Evolutionary conservation across 2,113 vertebrate genomes (phyloP), one percentile per base, ranked within the genome.

Genomic region (Hipposideros armiger): DNA sequence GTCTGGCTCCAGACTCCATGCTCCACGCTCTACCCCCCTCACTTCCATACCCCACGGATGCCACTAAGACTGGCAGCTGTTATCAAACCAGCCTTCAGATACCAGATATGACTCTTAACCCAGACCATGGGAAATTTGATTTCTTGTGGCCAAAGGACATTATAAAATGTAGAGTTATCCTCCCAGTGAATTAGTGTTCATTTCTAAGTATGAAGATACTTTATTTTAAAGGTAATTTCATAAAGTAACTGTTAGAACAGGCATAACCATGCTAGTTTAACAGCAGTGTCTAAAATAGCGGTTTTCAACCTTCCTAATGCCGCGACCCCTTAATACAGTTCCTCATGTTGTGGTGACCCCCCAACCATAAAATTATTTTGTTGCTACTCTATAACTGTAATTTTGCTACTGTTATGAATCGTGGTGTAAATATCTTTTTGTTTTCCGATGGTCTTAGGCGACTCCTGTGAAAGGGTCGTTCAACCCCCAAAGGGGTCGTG

Each of bases 161-260:
- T 86, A 72, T 32, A 90, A 74, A 60, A 93, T 7, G 66, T 73
- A 67, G 32, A 86, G 11, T 67, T 58, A 54, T 47, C 72, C 42
- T 95, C 42, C 50, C 42, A 82, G 66, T 45, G 20, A 74, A 67
- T 20, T 82, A 54, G 58, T 60, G 54, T 24, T 70, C 50, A 22
- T 76, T 96, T 94, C 67, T 76, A 77, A 82, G 42, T 87, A 87
- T 66, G 54, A 90, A 80, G 54, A 78, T 26, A 64, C 30, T 15
- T 56, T 74, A 58, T 52, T 85, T 78, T 85, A 86, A 89, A 66
- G 9, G 32, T 40, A 72, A 72, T 52, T 80, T 85, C 32, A 76
- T 60, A 91, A 90, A 86, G 56, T 60, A 52, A 58, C 73, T 78
- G 17, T 76, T 94, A 66, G 50, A 66, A 60, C 19, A 95, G 20